phyloP scores from a whole-genome alignment of 2,113 vertebrate species.

The Phyllostomus hastatus region DNA sequence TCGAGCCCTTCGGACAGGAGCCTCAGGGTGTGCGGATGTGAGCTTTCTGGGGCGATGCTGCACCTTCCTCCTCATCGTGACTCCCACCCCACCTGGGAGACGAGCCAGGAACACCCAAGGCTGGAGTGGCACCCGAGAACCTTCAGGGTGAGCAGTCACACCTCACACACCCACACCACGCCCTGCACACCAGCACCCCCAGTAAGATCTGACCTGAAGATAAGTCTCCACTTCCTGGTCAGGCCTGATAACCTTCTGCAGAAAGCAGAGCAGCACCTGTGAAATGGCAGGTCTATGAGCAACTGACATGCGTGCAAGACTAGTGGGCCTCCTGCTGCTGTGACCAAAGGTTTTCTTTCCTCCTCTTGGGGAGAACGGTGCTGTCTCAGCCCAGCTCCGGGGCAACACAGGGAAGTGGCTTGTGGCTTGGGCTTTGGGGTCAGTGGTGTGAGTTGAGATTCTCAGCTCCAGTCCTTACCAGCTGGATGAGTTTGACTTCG shows the following conservation, averaged over 20 bases:
- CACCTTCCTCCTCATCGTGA: background rate
- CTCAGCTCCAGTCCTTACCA: background rate
- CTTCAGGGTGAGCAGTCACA: background rate
- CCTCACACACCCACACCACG: accelerated
- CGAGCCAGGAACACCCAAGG: accelerated
- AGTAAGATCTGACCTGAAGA: background rate
- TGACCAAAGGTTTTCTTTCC: background rate
- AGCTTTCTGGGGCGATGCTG: background rate
- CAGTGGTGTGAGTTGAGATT: background rate
- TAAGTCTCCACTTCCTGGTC: background rate
- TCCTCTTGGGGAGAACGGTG: accelerated
- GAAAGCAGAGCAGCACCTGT: background rate
- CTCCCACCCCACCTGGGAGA: background rate
- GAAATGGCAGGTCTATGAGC: background rate
- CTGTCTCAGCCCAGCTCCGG: background rate
- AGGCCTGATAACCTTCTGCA: background rate
- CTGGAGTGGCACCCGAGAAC: background rate
- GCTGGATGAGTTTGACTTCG: background rate
- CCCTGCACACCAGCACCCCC: background rate
- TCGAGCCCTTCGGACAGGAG: accelerated
- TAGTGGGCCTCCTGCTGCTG: too few species aligned
- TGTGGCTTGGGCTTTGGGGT: background rate
- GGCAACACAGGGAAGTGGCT: background rate
- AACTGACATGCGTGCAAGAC: background rate
- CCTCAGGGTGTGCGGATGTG: background rate